Base-by-base conservation (phyloP, 2,113 vertebrate genomes). In the Bubo blakistoni region DNA sequence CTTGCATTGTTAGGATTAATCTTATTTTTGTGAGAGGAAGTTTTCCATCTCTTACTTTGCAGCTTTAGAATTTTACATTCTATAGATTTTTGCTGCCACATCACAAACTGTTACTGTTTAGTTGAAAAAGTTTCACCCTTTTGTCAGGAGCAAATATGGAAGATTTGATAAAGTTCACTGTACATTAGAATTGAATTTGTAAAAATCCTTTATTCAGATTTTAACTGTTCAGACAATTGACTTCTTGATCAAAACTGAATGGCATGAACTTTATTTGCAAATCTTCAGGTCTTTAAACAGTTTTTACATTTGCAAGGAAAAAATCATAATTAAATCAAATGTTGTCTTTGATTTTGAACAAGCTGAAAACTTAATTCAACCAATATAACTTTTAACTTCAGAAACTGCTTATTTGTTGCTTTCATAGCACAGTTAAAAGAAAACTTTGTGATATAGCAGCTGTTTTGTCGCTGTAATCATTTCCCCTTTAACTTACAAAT, bases 401-500 rank as follows among this genome's bases (percentile, higher is more conserved):
- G 81, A 81, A 94, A 92, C 66, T 65, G 46, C 65, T 76, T 94
- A 76, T 97, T 96, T 95, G 76, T 91, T 94, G 80, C 94, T 92
- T 97, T 93, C 77, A 92, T 96, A 94, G 84, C 72, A 57, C 52
- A 79, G 47, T 92, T 96, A 89, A 95, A 94, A 92, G 90, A 93
- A 91, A 95, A 94, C 49, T 94, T 54, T 94, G 84, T 94, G 86
- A 90, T 86, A 95, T 34, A 85, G 91, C 77, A 90, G 71, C 67
- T 87, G 42, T 81, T 96, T 91, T 92, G 80, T 94, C 86, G 65
- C 67, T 94, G 47, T 89, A 78, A 70, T 97, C 57, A 94, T 92
- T 96, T 95, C 71, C 91, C 71, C 74, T 88, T 95, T 96, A 92
- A 76, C 85, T 97, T 90, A 85, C 82, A 92, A 91, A 97, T 97